Evolutionary conservation across 2,113 vertebrate genomes (phyloP).

Genomic region (Cephalopterus ornatus): DNA sequence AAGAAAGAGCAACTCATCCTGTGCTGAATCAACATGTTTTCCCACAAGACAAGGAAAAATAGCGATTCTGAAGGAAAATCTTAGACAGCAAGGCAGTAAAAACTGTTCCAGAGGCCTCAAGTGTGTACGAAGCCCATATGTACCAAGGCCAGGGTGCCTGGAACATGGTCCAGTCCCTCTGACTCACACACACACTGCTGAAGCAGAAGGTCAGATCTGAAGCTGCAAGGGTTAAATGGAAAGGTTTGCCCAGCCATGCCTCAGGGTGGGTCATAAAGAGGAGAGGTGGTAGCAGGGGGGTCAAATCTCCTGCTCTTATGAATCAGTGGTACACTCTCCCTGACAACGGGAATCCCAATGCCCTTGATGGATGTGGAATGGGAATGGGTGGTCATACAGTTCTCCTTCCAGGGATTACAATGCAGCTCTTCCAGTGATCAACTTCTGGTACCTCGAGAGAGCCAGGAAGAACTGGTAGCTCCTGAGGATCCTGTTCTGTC

Average conservation of each 20-base stretch:
- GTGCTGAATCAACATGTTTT: not conserved
- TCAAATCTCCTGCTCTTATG: not conserved
- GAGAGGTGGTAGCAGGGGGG: not conserved
- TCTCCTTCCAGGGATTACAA: not conserved
- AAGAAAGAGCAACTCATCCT: not conserved
- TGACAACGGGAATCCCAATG: accelerated
- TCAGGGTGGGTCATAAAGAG: not conserved
- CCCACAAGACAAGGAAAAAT: not conserved
- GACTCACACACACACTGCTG: not conserved
- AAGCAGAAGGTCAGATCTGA: not conserved
- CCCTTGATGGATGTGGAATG: not conserved
- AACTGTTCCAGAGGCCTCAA: not conserved
- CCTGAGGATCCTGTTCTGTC: not conserved
- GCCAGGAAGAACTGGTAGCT: not conserved
- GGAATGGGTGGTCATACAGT: not conserved
- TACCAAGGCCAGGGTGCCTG: not conserved
- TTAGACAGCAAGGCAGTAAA: not conserved
- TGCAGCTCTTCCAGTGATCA: not conserved
- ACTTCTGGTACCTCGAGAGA: not conserved
- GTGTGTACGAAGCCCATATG: too few species aligned
- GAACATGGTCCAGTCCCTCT: not conserved
- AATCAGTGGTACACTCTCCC: not conserved
- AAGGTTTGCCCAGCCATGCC: not conserved
- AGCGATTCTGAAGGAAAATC: not conserved
- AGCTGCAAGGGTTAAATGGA: not conserved